Evolutionary conservation across 1,140 invertebrate species (phyloP), one percentile per base, ranked within the genome.

Genomic region (Nebria ingens): DNA sequence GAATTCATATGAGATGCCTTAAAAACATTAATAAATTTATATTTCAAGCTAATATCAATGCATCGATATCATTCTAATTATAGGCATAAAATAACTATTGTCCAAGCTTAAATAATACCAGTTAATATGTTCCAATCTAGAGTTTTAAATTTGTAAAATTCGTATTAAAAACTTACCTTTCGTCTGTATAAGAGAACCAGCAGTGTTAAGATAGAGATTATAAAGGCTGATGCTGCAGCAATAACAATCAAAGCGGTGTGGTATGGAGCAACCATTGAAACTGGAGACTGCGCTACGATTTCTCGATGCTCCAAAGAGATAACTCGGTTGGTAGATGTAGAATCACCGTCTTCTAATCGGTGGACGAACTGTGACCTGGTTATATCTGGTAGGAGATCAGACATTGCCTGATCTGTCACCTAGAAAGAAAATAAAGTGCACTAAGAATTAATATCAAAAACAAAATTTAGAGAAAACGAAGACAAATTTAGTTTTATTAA

Each of bases 181-280:
- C 76, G 75, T 34, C 77, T 75, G 67, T 86, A 86, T 12, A 86
- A 71, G 69, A 85, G 80, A 9, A 85, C 71, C 2, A 86, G 69
- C 13, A 86, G 77, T 11, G 82, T 76, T 15, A 87, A 69, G 38
- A 83, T 81, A 64, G 81, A 83, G 59, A 87, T 84, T 52, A 86
- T 75, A 62, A 86, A 86, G 11, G 83, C 83, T 21, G 83, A 84
- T 1, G 81, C 79, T 0, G 82, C 81, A 2, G 79, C 83, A 19
- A 86, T 70, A 2, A 85, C 81, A 52, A 87, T 78, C 2, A 84
- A 75, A 13, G 83, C 81, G 1, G 83, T 85, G 62, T 85, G 82
- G 67, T 85, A 86, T 25, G 82, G 78, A 2, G 82, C 81, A 19
- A 80, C 75, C 22, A 77, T 71, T 19, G 79, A 79, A n/a, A 81